Base-by-base conservation (phyloP, 2,113 vertebrate species). In the Siphamia tubifer region DNA sequence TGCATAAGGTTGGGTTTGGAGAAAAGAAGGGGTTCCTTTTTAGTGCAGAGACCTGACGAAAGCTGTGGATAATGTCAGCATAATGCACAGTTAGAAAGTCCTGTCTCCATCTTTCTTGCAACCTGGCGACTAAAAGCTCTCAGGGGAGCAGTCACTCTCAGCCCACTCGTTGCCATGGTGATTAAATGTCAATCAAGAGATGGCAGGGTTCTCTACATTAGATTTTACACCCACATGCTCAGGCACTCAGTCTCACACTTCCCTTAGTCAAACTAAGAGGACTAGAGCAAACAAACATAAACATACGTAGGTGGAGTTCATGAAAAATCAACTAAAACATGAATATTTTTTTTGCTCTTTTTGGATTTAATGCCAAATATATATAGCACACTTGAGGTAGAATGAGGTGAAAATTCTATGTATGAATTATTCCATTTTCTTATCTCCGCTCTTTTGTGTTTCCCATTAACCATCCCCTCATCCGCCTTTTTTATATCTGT, bases 131-230 rank as follows among this genome's bases (percentile, higher is more conserved):
- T 81, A 71, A 83, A 78, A 82, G 67, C 81, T 79, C 84, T 83
- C 71, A 27, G 20, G 47, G 51, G 77, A 83, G 67, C 55, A 65
- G 56, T 71, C 53, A 36, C 58, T 74, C 71, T 43, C 60, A 27
- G 72, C 60, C 74, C 58, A 73, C 77, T 81, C 38, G 81, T 90
- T 88, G 79, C 77, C 79, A 90, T 90, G 83, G 84, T 20, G 62
- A 90, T 80, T 81, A 86, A 84, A 88, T 88, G 86, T 81, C 88
- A 86, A 88, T 88, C 82, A 83, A 77, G 79, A 21, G 35, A 79
- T 61, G 63, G 44, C 8, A 4, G 36, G 68, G 40, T 44, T 65
- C 44, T 74, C 79, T 71, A 17, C 45, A 61, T 81, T 68, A 43
- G 38, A 67, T 76, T 82, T 80, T 35, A 79, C 75, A 58, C 87